Evolutionary conservation across 2,113 vertebrate species (phyloP), one percentile per base, ranked within the genome.

Genomic region (Psittacula cyanocephala): DNA sequence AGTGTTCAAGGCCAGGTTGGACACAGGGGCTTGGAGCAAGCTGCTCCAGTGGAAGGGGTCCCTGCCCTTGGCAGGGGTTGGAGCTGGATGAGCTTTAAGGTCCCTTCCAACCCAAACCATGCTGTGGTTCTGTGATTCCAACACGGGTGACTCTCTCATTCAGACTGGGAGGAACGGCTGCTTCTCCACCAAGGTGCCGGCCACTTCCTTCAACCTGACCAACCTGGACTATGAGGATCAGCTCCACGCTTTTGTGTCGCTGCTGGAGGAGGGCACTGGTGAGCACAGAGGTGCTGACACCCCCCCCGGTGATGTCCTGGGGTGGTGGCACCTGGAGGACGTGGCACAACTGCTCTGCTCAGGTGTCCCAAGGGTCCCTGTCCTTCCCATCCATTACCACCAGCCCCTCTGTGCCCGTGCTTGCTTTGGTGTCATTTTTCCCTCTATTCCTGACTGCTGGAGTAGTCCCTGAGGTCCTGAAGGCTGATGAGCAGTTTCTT

Each of bases 221-320:
- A 1, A 2, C 35, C 10, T 14, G 4, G 1, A 20, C 31, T 17
- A 28, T 1, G 0, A 1, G 5, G 3, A 2, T 3, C 0, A 1
- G 22, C 49, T 92, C 57, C 3, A 44, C 1, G 78, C 43, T 57
- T 6, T 4, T 0, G 70, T 29, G 1, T 10, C 5, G 3, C 78
- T 92, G 63, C 35, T 25, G 35, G 83, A 87, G 43, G 49, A 59
- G 13, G 64, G 49, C 5, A 50, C 77, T 0, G 70, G 84, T 87
- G 65, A 86, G 84, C 25, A 11, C 39, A 41, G 75, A n/a, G 6
- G 0, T 29, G 63, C n/a, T 1, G 1, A 31, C 39, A 44, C 37
- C 63, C 55, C 18, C 18, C 9, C 6, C 1, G 0, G 4, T 17
- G 46, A 20, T 41, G 24, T 33, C 25, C 29, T 20, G 24, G 47